phyloP scores from a whole-genome alignment of 1,140 invertebrate genomes.

The Calephelis nemesis region DNA sequence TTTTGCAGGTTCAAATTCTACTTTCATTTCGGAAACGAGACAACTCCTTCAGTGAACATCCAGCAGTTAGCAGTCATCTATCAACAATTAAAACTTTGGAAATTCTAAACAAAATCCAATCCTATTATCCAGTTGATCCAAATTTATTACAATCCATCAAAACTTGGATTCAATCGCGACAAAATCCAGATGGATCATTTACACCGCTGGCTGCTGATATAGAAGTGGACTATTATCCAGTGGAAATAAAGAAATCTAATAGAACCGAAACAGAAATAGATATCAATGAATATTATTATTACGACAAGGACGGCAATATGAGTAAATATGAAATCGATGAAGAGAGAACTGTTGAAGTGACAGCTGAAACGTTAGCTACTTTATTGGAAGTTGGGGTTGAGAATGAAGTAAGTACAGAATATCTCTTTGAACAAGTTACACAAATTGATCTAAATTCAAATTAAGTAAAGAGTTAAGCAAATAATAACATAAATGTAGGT shows the following conservation, averaged over 20 bases:
- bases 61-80: conserved; percentile 79
- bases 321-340: conserved; percentile 68
- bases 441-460: no score
- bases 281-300: conserved; percentile 69
- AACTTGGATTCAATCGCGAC: conserved; percentile 80
- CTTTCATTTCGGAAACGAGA: conserved; percentile 81
- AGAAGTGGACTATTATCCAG: conserved; percentile 75
- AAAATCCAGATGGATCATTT: conserved; percentile 81
- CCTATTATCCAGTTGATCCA: conserved; percentile 80
- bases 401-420: conserved; percentile 64
- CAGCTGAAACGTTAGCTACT: conserved; percentile 80
- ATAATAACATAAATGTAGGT: no score
- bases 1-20: conserved; percentile 80
- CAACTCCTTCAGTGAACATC: conserved; percentile 83
- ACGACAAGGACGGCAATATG: conserved; percentile 74
- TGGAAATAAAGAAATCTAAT: conserved; percentile 58
- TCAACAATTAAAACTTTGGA: conserved; percentile 80
- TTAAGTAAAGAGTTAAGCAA: not conserved
- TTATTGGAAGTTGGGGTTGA: conserved; percentile 81
- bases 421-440: no score
- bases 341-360: conserved; percentile 80
- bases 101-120: conserved; percentile 80
- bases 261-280: conserved; percentile 56
- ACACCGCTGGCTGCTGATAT: conserved; percentile 79
- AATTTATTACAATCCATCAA: conserved; percentile 80